These are phyloP conservation scores for Aphelenchoides avenae DNA, from an alignment of 1,140 invertebrate genomes.

Conservation along the genomic window DNA sequence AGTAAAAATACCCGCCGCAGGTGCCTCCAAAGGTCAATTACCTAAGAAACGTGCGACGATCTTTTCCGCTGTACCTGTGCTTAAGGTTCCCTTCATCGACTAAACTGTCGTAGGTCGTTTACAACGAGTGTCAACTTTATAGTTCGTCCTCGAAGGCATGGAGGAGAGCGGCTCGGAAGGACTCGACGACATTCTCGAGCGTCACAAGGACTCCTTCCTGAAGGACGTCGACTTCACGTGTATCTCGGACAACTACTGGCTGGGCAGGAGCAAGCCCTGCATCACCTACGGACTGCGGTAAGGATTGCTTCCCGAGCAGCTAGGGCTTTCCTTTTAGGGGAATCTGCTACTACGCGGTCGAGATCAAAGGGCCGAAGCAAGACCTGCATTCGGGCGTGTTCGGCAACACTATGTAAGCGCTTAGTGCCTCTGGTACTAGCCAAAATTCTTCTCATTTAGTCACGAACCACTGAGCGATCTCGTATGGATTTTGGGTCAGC, in stretches of 20 bases:
- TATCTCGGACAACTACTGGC: constrained; percentile 98
- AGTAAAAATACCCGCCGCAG: too few relatives aligned
- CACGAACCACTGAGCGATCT: constrained; percentile 83
- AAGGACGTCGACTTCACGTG: constrained; percentile 83
- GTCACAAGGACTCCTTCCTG: constrained; percentile 71
- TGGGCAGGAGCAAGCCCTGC: constrained; percentile 91
- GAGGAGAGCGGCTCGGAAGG: constrained; percentile 94
- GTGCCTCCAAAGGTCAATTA: too few relatives aligned
- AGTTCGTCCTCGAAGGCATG: constrained; percentile 96
- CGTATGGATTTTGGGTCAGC: constrained; percentile 74
- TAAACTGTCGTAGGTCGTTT: too few relatives aligned
- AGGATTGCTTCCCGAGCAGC: neutral
- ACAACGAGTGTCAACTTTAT: too few relatives aligned
- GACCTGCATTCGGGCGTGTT: constrained; percentile 92
- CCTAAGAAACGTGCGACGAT: too few relatives aligned
- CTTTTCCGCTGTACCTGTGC: too few relatives aligned
- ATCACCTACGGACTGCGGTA: constrained; percentile 83
- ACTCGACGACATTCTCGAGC: constrained; percentile 76
- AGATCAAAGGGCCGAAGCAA: constrained; percentile 80
- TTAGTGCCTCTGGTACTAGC: too few relatives aligned
- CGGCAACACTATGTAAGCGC: constrained; percentile 74
- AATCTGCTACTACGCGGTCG: constrained; percentile 83
- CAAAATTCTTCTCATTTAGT: too few relatives aligned
- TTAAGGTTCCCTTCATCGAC: too few relatives aligned
- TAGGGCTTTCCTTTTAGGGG: constrained; percentile 65